phyloP scores from a whole-genome alignment of 2,797 vertebrate species.

The Scolopax rusticola region DNA sequence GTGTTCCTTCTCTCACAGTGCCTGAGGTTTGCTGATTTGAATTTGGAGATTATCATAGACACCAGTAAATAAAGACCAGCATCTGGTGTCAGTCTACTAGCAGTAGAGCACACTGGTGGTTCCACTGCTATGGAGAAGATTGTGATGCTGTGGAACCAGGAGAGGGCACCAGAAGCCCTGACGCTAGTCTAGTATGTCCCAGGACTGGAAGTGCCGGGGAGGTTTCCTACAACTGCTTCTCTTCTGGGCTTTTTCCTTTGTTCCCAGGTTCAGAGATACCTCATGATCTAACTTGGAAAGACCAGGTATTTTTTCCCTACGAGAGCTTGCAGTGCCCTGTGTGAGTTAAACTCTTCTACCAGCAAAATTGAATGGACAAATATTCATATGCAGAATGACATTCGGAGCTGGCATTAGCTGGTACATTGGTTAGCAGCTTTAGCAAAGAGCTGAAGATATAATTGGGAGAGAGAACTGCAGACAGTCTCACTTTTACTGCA shows the following conservation, averaged over 20 bases:
- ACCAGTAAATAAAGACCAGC: fast-evolving
- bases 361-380: neutral
- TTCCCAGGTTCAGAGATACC: neutral
- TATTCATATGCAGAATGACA: neutral
- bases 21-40: neutral
- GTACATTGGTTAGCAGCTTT: neutral
- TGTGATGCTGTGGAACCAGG: neutral
- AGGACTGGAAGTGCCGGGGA: neutral
- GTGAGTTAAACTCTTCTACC: neutral
- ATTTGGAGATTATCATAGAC: neutral
- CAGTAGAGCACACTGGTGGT: fast-evolving
- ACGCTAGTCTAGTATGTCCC: neutral
- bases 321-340: neutral
- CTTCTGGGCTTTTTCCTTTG: neutral
- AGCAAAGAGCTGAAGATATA: neutral
- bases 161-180: conserved; percentile 16
- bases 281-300: fast-evolving
- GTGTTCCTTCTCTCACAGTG: neutral
- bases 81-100: fast-evolving
- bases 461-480: neutral
- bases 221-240: neutral
- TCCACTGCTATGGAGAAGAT: neutral
- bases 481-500: neutral
- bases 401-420: neutral
- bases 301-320: fast-evolving